A percentile compares a stretch with the other conserved stretches of the same genome.
phyloP scores from a whole-genome alignment of 2,888 invertebrate genomes.

The Norana najaformis region DNA sequence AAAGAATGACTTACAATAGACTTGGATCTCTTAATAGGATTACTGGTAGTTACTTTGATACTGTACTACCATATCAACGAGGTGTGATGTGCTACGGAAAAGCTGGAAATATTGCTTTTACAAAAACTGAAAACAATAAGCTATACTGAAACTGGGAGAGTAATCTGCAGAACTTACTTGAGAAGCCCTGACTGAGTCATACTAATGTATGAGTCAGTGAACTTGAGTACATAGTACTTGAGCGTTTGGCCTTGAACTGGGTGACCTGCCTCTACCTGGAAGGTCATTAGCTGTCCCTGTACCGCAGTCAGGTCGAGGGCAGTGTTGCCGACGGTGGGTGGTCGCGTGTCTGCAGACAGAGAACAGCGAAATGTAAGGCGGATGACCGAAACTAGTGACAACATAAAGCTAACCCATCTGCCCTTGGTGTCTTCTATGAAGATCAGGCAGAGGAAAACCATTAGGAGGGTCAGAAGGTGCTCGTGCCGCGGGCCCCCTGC shows the following conservation, averaged over 20 bases:
- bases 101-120: not conserved
- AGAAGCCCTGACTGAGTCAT: not conserved
- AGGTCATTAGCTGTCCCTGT: conserved; percentile 21
- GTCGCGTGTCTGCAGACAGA: conserved; percentile 10
- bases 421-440: not conserved
- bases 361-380: conserved; percentile 19
- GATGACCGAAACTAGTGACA: not conserved
- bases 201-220: conserved; percentile 7
- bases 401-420: conserved; percentile 20
- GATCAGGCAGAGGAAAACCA: not conserved
- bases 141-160: not conserved
- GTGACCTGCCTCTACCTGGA: conserved; percentile 21
- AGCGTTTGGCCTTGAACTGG: conserved; percentile 17
- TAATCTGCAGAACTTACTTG: not conserved
- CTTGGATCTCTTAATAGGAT: no score
- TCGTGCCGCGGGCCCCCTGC: not conserved
- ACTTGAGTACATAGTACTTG: conserved; percentile 10
- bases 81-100: no score
- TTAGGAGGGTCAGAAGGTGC: conserved; percentile 1
- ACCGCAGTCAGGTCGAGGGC: conserved; percentile 1
- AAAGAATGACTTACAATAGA: no score
- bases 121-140: not conserved
- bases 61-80: no score
- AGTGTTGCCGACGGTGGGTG: not conserved
- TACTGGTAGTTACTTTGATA: no score